Evolutionary conservation across 2,797 vertebrate species (phyloP), one percentile per base, ranked within the genome.

Genomic region (Cyprinella venusta): DNA sequence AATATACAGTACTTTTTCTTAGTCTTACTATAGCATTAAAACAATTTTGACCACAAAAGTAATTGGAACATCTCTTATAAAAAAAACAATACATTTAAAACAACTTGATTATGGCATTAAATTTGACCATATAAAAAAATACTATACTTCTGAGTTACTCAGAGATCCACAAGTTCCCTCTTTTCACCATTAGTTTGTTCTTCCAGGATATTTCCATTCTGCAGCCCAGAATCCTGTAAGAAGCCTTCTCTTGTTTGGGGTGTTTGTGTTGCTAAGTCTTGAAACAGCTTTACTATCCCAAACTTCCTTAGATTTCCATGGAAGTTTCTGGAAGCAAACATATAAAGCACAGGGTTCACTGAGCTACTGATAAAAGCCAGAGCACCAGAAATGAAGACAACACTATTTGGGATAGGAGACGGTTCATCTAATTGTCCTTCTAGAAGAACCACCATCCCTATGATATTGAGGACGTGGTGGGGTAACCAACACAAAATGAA

Each of bases 401-500:
- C 90, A 42, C 38, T 45, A 2, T 24, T 24, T 52, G 38, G 45
- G 0, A 79, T 30, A 6, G 38, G 33, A 16, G 36, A 65, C 77
- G 87, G 50, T 13, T 61, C 3, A 5, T 76, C 80, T 54, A 78
- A 71, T 7, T 40, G 45, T 36, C 83, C 56, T 10, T 4, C 0
- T 13, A 92, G 86, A 48, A 88, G 2, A 1, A 89, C 90, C 82
- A 89, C 82, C 10, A 94, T 13, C 18, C 81, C 38, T 7, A 89
- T 56, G 26, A 94, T 69, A 79, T 94, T 96, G 24, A 94, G 87
- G 67, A 93, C 1, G 42, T 93, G 93, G 76, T 94, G 90, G 12
- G 94, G 94, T 13, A 94, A 65, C 93, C 93, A 94, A 78, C 93
- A 94, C 1, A 94, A 52, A 72, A 89, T 86, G 81, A 95, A 94